Base-by-base conservation (phyloP, 2,888 invertebrate species). In the Cephus rjabovi region DNA sequence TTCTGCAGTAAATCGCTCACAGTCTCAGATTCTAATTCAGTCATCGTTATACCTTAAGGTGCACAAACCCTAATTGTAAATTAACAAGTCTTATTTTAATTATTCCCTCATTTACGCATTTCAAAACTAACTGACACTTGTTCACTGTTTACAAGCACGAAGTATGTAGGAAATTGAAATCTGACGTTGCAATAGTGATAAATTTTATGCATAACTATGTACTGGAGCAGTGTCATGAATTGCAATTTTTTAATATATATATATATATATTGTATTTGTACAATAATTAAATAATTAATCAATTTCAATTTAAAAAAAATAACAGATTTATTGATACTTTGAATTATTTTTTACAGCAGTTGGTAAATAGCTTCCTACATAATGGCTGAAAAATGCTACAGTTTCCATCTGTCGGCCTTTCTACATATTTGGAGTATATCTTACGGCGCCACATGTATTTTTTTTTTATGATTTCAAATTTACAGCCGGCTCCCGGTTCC, bases 1-100 rank as follows among this genome's bases (percentile, higher is more conserved):
- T 90, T 90, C 75, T 90, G 90, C 11, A 91, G 84, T 11, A 91
- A 81, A 83, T 91, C 91, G 70, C 89, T 88, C 9, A 91, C 86
- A 34, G 87, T 89, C 79, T 91, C 91, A 56, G 87, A 83, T 76
- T 90, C 91, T 11, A 81, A 75, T 56, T 83, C 82, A 82, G 86
- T 90, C 90, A 89, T 90, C 34, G 80, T 86, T 74, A 23, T 23
- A 56, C 56, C 23, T 56, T 56, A 56, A 56, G 23, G 56, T 2
- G 56, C 9, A 56, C 56, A 9, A 40, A 56, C 23, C 23, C 56
- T 23, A 23, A 23, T 23, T 23, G 56, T 23, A 56, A 56, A 56
- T 56, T 56, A 56, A 56, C 9, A 23, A 56, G 23, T 56, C 56
- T 23, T 56, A 9, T 23, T 56, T 9, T 56, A 56, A 56, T 56